These are phyloP conservation scores for Dysmachus trigonus DNA, from an alignment of 2,888 invertebrate genomes.

Conservation along the genomic window DNA sequence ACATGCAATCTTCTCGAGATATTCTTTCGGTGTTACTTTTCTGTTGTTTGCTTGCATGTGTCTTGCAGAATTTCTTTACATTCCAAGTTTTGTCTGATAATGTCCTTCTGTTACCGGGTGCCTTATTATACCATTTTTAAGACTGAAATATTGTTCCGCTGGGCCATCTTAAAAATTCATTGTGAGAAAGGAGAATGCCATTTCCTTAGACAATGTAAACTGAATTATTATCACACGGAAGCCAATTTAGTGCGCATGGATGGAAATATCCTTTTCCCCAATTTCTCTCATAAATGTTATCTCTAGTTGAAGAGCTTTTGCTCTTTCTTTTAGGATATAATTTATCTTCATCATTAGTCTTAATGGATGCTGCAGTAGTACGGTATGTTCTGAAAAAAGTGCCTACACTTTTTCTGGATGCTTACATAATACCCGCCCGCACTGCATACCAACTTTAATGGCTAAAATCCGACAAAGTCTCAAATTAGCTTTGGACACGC, in stretches of 20 bases:
- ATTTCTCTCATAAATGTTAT: background rate
- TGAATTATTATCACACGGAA: background rate
- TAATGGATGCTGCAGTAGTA: background rate
- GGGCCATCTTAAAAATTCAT: slow-evolving; percentile 1
- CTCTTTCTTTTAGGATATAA: background rate
- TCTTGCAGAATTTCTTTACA: background rate
- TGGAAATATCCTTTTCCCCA: background rate
- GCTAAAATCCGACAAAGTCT: background rate
- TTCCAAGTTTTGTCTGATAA: background rate
- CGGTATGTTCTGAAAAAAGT: background rate
- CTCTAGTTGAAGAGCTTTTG: background rate
- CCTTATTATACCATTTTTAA: background rate
- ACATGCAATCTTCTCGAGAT: background rate
- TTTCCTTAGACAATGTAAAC: background rate
- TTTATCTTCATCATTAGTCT: background rate
- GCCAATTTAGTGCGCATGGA: background rate
- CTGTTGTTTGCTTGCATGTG: background rate
- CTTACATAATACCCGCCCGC: background rate
- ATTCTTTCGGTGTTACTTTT: background rate
- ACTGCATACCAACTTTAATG: background rate
- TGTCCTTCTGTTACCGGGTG: background rate
- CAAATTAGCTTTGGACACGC: background rate
- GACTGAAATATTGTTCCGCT: background rate
- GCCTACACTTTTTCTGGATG: background rate
- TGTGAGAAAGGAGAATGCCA: background rate